A percentile compares a stretch with the other conserved stretches of the same genome.
Conservation (phyloP, 2,888 invertebrate species). For the Alloplasta piceator region DNA sequence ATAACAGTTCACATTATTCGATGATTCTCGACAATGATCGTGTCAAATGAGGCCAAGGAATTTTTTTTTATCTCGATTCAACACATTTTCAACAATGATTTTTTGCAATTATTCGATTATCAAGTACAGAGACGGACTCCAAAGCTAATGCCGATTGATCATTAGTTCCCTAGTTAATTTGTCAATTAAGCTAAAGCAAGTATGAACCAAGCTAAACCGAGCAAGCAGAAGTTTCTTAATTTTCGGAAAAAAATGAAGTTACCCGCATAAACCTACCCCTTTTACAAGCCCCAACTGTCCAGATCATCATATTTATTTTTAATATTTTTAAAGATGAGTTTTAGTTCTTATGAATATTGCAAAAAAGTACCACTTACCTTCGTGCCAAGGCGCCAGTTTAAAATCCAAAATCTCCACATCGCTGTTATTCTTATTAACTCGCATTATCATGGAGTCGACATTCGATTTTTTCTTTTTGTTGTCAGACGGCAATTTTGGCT, state of each 20-base stretch:
- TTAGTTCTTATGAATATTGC: background rate
- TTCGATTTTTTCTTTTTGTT: constrained; percentile 70
- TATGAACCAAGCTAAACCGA: constrained; percentile 29
- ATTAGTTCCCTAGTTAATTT: constrained; percentile 16
- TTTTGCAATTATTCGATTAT: background rate
- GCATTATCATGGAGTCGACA: constrained; percentile 77
- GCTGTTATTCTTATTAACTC: constrained; percentile 70
- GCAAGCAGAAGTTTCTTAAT: background rate
- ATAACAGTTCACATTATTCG: background rate
- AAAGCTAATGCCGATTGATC: background rate
- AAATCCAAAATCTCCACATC: constrained; percentile 74
- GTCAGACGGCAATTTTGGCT: constrained; percentile 73
- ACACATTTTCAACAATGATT: background rate
- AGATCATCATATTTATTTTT: background rate
- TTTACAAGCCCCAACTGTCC: background rate
- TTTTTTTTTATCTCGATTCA: background rate
- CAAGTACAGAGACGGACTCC: background rate
- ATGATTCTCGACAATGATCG: background rate
- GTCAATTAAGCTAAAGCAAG: constrained; percentile 48
- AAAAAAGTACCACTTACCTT: constrained; percentile 72
- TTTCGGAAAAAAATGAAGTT: background rate
- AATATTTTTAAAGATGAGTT: no score
- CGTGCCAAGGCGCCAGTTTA: constrained; percentile 69
- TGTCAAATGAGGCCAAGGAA: background rate
- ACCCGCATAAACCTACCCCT: constrained; percentile 45